Base-by-base conservation (phyloP, 2,797 vertebrate genomes). In the Sarcophilus harrisii region DNA sequence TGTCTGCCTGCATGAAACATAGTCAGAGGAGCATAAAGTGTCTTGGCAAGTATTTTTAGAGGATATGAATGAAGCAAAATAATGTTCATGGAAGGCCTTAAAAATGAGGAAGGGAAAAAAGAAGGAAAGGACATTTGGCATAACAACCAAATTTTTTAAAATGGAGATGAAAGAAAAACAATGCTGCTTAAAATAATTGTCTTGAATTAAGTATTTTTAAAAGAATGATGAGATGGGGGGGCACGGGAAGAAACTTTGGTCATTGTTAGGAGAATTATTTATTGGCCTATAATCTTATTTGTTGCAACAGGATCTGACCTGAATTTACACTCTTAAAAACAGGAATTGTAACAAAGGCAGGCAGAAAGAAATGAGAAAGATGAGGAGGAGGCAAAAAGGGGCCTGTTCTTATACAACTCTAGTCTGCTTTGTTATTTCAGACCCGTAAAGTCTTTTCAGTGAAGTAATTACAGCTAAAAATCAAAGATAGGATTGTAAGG, bases 391-490 rank as follows among this genome's bases (percentile, higher is more conserved):
- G n/a, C 30, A 55, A 54, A 60, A 45, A 54, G 52, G 49, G 91
- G 28, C 52, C 27, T 57, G 91, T 60, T 95, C 96, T 96, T 97
- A 0, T 91, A 92, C 32, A 91, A 93, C 57, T 95, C 92, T 29
- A 93, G 94, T 94, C 94, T 94, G 66, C 91, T 55, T 96, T 96
- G 94, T 97, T 96, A 96, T 94, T 97, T 96, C 92, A 94, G 90
- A 38, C 93, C 81, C 14, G 1, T 97, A 95, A 95, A 97, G 87
- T 95, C 96, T 97, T 98, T 95, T 59, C 90, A 95, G 96, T 96
- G 95, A 97, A 96, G 97, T 98, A 97, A 97, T 97, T 97, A 97
- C 92, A 90, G 52, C 96, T 96, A 95, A 96, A 91, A 97, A 96
- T 97, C 95, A 96, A 93, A 93, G 96, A 97, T 96, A 58, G 93